Conservation (phyloP, 2,113 vertebrate species). For the Gobius niger region DNA sequence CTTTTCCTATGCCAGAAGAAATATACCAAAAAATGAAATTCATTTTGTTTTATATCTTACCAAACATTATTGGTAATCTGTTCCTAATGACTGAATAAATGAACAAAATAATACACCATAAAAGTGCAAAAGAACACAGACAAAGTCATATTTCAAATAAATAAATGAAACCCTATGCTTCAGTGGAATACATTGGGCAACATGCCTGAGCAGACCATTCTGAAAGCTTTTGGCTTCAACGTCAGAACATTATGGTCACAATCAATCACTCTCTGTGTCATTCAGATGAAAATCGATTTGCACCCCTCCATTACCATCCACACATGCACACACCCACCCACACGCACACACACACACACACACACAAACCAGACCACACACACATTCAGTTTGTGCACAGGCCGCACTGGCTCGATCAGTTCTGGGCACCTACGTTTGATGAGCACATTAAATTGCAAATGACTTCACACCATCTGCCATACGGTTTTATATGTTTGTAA, state of each 20-base stretch:
- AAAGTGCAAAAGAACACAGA: constrained; percentile 4
- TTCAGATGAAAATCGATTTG: constrained; percentile 66
- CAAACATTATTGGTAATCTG: too few relatives aligned
- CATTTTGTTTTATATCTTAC: too few relatives aligned
- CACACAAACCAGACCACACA: constrained; percentile 16
- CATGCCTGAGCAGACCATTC: constrained; percentile 25
- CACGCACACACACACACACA: constrained; percentile 11
- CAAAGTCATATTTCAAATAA: not conserved
- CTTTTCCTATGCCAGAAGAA: constrained; percentile 18
- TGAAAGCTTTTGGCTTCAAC: constrained; percentile 37
- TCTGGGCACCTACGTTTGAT: constrained; percentile 3
- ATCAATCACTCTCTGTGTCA: constrained; percentile 59
- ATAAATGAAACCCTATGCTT: not conserved
- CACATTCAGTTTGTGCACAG: not conserved
- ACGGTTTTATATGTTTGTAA: constrained; percentile 5
- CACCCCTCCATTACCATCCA: constrained; percentile 43
- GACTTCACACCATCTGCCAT: not conserved
- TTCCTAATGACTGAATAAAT: too few relatives aligned
- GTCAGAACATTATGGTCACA: constrained; percentile 36
- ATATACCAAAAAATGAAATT: too few relatives aligned
- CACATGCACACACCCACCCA: constrained; percentile 17
- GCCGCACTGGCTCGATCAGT: not conserved
- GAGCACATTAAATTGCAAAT: not conserved
- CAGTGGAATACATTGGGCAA: constrained; percentile 7
- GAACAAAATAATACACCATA: too few relatives aligned